Evolutionary conservation across 2,888 invertebrate genomes (phyloP), one percentile per base, ranked within the genome.

Genomic region (Halocaridina rubra): DNA sequence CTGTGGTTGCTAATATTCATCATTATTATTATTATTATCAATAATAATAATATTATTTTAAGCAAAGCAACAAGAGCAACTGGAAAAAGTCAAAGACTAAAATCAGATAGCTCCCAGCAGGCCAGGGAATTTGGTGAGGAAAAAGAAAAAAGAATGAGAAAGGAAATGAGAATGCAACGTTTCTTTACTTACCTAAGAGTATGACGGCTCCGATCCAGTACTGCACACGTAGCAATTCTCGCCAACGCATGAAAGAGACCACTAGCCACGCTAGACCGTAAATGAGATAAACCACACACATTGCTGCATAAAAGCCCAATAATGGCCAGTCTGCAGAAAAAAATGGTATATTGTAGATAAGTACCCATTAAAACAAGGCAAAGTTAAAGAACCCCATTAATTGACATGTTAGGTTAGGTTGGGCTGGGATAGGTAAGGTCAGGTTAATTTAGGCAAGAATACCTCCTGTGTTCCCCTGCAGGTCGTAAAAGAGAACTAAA

Each of bases 131-230:
- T n/a, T n/a, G n/a, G n/a, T n/a, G n/a, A n/a, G n/a, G n/a, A n/a
- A n/a, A n/a, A n/a, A n/a, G n/a, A n/a, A n/a, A n/a, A n/a, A n/a
- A n/a, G n/a, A n/a, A n/a, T n/a, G n/a, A n/a, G n/a, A n/a, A n/a
- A n/a, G n/a, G n/a, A n/a, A n/a, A n/a, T n/a, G n/a, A n/a, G n/a
- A n/a, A n/a, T n/a, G n/a, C n/a, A n/a, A n/a, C n/a, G n/a, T n/a
- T n/a, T 30, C 7, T 2, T 10, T 10, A 46, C 80, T 79, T 46
- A 85, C 97, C 96, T 1, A 97, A 92, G 13, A 97, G 91, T 81
- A 97, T 96, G 13, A 97, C 97, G 32, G 94, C 97, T 5, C 97
- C 97, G 90, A 98, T 97, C 97, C 98, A 98, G 92, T 97, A 98
- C 92, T 98, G 98, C 64, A 98, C 95, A 39, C 97, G 93, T 77